These are phyloP conservation scores for Apodemia hepburni DNA, from an alignment of 2,888 invertebrate species.

Conservation along the genomic window DNA sequence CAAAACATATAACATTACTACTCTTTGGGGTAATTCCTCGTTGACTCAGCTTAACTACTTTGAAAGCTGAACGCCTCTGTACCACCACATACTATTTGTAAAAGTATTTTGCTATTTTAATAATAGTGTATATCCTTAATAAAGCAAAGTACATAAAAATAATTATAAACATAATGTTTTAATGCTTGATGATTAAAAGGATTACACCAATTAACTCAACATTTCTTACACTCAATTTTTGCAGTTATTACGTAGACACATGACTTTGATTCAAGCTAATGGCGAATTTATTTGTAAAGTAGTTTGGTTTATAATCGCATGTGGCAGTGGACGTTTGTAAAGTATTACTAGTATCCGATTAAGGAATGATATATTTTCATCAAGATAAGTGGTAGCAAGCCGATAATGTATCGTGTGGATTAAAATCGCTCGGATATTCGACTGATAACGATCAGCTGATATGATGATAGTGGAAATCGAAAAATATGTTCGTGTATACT, in stretches of 20 bases:
- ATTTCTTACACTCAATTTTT: background rate
- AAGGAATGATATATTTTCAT: conserved; percentile 20
- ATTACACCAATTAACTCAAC: background rate
- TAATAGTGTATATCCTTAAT: too few species aligned
- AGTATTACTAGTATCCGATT: background rate
- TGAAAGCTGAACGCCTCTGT: too few species aligned
- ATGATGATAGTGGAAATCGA: conserved; percentile 34
- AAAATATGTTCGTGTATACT: background rate
- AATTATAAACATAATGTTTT: too few species aligned
- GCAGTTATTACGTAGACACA: background rate
- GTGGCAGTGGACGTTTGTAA: background rate
- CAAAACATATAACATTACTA: too few species aligned
- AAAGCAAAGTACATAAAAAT: too few species aligned
- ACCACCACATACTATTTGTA: too few species aligned
- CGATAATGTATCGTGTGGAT: conserved; percentile 52
- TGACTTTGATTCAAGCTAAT: background rate
- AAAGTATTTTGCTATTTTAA: too few species aligned
- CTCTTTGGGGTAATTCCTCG: too few species aligned
- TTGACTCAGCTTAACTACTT: too few species aligned
- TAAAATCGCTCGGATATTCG: conserved; percentile 52
- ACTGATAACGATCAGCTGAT: conserved; percentile 56
- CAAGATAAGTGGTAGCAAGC: conserved; percentile 36
- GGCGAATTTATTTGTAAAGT: background rate
- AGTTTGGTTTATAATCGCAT: background rate
- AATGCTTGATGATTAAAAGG: background rate